Conservation (phyloP, 2,888 invertebrate species). For the Cenopis cana region DNA sequence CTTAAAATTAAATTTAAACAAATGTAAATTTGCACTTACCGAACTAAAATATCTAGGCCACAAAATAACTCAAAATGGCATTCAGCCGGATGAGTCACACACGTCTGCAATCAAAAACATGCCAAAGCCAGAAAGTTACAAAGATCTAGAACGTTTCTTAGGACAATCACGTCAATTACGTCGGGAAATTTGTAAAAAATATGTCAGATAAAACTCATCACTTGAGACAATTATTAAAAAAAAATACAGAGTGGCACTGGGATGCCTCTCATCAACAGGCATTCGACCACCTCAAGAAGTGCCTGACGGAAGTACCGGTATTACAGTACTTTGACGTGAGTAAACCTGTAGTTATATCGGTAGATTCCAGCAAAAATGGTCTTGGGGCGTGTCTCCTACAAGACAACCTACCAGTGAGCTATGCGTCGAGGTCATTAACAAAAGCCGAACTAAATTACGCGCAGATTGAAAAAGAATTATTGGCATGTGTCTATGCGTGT, state of each 20-base stretch:
- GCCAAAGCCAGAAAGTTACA: background rate
- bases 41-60: conserved; percentile 10
- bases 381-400: too few relatives aligned
- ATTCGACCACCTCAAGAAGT: background rate
- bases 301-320: conserved; percentile 10
- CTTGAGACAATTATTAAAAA: background rate
- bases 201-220: conserved; percentile 6
- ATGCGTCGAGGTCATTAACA: too few relatives aligned
- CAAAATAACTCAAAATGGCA: background rate
- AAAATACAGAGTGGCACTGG: too few relatives aligned
- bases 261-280: background rate
- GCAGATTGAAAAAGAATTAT: too few relatives aligned
- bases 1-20: background rate
- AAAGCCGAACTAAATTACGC: too few relatives aligned
- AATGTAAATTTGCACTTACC: conserved; percentile 3
- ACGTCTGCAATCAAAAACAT: conserved; percentile 5
- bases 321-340: conserved; percentile 1
- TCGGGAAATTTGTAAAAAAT: conserved; percentile 13
- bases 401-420: too few relatives aligned
- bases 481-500: too few relatives aligned
- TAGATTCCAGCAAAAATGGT: too few relatives aligned
- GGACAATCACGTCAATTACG: conserved; percentile 8
- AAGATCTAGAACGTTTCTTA: conserved; percentile 10
- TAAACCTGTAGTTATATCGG: too few relatives aligned
- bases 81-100: conserved; percentile 8